Base-by-base conservation (phyloP, 2,797 vertebrate genomes). In the Ambastaia sidthimunki region DNA sequence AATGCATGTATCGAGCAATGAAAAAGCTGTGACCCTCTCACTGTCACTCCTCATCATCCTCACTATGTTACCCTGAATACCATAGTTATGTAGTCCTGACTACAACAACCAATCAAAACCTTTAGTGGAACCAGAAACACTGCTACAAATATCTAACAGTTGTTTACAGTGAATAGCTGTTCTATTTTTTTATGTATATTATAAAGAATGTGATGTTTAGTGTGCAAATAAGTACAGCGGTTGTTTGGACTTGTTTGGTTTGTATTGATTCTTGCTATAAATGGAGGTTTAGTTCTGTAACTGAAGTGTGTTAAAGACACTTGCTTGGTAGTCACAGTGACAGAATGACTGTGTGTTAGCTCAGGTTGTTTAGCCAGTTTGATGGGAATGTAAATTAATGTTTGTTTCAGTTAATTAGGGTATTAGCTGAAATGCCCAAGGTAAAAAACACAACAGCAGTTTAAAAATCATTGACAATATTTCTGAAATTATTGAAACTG, bases 1-100 rank as follows among this genome's bases (percentile, higher is more conserved):
- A 60, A 66, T 52, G 50, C 54, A 62, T 15, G 41, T 84, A 86
- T 87, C 71, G 81, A 84, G 72, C 82, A 90, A 87, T 88, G 83
- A 59, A 76, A 85, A 72, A 71, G 50, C 48, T 76, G 41, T 83
- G 37, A 88, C 79, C 82, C 79, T 85, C 80, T 76, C 74, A 71
- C 80, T 88, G 88, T 89, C 88, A 79, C 54, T 80, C 57, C 44
- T 66, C 75, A 81, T 91, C 81, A 88, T 84, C 74, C 62, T 89
- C 86, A 81, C 47, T 74, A 31, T 52, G 78, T 74, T 85, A 54
- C 83, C 72, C 73, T 55, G 21, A 41, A 66, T 55, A 57, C 59
- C 50, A 4, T 63, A n/a, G 11, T 62, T 48, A n/a, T 81, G 72
- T 57, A 59, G 69, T 84, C 23, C 1, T 47, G 25, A 21, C 63